These are phyloP conservation scores for Acanthurus leucopareius DNA, from an alignment of 2,797 vertebrate species.

Conservation along the genomic window DNA sequence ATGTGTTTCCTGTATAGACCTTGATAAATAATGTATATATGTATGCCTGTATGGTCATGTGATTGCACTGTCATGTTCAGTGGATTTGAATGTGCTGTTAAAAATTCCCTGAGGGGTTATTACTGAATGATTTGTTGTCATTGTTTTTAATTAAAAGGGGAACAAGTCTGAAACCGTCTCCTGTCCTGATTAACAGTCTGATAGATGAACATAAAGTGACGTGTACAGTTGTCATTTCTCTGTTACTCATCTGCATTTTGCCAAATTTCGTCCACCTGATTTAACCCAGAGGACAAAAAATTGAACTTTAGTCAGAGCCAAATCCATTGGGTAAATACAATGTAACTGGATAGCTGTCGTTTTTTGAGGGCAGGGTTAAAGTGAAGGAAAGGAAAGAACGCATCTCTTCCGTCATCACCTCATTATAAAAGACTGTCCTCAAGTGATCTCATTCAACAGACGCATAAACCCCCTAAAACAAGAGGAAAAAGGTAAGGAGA, in stretches of 20 bases:
- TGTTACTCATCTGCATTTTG: neutral
- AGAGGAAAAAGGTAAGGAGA: constrained; percentile 58
- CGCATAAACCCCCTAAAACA: neutral
- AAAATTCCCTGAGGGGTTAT: constrained; percentile 21
- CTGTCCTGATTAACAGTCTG: neutral
- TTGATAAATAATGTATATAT: constrained; percentile 35
- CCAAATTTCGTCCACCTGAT: neutral
- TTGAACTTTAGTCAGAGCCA: constrained; percentile 44
- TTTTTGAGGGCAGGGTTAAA: constrained; percentile 24
- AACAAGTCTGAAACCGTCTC: constrained; percentile 27
- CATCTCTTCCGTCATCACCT: accelerated
- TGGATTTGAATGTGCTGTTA: constrained; percentile 59
- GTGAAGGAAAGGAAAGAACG: neutral
- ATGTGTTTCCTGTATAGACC: constrained; percentile 52
- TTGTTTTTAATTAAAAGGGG: constrained; percentile 73
- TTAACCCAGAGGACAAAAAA: neutral
- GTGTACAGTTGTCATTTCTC: neutral
- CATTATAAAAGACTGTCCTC: constrained; percentile 48
- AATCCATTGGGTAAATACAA: constrained; percentile 3
- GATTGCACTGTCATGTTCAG: constrained; percentile 49
- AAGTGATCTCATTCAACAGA: neutral
- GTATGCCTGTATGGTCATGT: constrained; percentile 44
- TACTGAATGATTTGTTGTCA: constrained; percentile 58
- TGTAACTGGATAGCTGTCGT: neutral
- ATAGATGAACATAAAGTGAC: neutral